A percentile compares a stretch with the other conserved stretches of the same genome.
These are phyloP conservation scores for Drosophila insularis DNA, from an alignment of 1,140 invertebrate genomes.

Conservation along the genomic window DNA sequence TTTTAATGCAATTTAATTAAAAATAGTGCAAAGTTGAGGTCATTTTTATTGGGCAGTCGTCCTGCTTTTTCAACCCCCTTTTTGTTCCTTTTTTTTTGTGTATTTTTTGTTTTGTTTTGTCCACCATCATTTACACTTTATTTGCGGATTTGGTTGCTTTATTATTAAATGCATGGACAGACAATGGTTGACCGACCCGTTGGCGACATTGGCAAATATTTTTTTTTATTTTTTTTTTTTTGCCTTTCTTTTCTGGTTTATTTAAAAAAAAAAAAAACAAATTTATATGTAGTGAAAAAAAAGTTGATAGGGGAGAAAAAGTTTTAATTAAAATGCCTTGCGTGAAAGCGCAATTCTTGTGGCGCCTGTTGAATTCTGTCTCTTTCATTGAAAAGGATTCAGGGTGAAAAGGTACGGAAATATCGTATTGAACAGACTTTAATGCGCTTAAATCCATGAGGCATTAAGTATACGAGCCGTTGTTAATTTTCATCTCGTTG, in stretches of 20 bases:
- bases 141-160: constrained; percentile 64
- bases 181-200: constrained; percentile 2
- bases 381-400: background rate
- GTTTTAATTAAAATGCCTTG: constrained; percentile 60
- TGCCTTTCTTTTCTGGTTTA: background rate
- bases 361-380: constrained; percentile 24
- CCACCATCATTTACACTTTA: constrained; percentile 54
- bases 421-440: constrained; percentile 23
- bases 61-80: constrained; percentile 4
- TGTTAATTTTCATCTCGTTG: constrained; percentile 4
- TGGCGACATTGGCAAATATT: constrained; percentile 42
- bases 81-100: background rate
- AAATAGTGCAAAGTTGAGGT: constrained; percentile 54
- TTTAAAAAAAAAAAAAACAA: constrained; percentile 36
- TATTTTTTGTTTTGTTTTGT: constrained; percentile 17
- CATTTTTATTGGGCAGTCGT: constrained; percentile 45
- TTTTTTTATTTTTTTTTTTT: constrained; percentile 32
- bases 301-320: constrained; percentile 28
- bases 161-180: constrained; percentile 62
- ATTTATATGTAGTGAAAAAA: constrained; percentile 40
- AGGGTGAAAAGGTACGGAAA: background rate
- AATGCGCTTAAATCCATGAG: constrained; percentile 42
- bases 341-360: constrained; percentile 22
- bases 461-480: constrained; percentile 53
- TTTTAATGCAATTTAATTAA: constrained; percentile 73